These are phyloP conservation scores for Ylistrum balloti DNA, from an alignment of 1,140 invertebrate genomes.

Conservation along the genomic window DNA sequence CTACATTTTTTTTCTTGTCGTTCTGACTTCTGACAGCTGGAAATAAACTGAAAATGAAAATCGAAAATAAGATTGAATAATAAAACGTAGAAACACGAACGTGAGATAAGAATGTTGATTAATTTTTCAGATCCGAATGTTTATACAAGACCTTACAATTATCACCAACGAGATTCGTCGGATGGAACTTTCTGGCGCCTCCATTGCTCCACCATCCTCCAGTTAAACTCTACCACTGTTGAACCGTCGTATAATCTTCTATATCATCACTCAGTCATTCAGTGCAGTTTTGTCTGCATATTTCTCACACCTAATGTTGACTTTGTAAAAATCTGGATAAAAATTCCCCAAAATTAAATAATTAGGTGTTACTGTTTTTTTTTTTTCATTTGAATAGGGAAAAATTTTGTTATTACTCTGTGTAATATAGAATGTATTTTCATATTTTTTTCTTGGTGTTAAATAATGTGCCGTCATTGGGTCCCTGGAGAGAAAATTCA, in stretches of 20 bases:
- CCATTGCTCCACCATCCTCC: slow-evolving; percentile 77
- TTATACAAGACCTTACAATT: slow-evolving; percentile 79
- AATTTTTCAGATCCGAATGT: slow-evolving; percentile 78
- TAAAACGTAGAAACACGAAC: background rate
- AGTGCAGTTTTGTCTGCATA: background rate
- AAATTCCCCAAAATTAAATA: no score
- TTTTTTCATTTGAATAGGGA: no score
- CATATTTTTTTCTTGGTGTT: no score
- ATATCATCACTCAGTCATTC: no score
- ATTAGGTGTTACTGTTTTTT: no score
- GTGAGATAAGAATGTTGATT: background rate
- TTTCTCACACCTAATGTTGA: no score
- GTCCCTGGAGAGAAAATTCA: no score
- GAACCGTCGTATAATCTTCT: no score
- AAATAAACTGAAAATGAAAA: background rate
- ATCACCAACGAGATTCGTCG: slow-evolving; percentile 80
- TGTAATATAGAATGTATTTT: no score
- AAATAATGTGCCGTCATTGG: no score
- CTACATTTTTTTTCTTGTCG: background rate
- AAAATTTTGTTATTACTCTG: no score
- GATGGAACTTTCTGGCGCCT: slow-evolving; percentile 76
- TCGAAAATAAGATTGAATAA: background rate
- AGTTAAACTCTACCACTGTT: slow-evolving; percentile 64
- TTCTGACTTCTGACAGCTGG: background rate
- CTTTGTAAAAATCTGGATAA: no score